Conservation (phyloP, 2,113 vertebrate species). For the Poeciliopsis prolifica region DNA sequence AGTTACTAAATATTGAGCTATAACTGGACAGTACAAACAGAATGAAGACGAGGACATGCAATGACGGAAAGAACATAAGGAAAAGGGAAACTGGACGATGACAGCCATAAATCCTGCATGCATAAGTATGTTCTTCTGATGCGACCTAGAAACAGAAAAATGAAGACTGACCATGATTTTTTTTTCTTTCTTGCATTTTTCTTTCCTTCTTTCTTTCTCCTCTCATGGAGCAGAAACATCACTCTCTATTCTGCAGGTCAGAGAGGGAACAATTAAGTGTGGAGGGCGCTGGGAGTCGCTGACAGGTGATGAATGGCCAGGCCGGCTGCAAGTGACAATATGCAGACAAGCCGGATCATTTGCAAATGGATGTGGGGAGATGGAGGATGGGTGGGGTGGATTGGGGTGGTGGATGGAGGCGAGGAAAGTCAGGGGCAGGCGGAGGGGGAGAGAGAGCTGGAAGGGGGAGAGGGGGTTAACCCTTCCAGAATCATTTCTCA, state of each 20-base stretch:
- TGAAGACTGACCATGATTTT: slow-evolving; percentile 19
- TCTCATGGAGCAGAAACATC: slow-evolving; percentile 61
- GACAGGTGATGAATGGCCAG: slow-evolving; percentile 91
- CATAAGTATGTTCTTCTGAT: neutral
- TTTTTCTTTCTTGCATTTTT: slow-evolving; percentile 14
- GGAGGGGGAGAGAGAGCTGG: slow-evolving; percentile 13
- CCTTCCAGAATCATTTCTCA: slow-evolving; percentile 66
- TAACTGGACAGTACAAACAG: neutral
- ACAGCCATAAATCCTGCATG: neutral
- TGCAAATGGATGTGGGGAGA: slow-evolving; percentile 86
- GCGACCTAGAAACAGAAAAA: slow-evolving; percentile 51
- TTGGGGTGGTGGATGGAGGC: slow-evolving; percentile 37
- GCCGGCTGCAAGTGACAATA: slow-evolving; percentile 88
- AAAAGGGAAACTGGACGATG: neutral
- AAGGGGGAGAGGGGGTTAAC: slow-evolving; percentile 52
- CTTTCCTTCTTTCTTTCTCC: neutral
- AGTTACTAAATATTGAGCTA: neutral
- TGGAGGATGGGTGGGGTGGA: slow-evolving; percentile 53
- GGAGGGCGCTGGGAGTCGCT: slow-evolving; percentile 81
- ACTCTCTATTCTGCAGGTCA: slow-evolving; percentile 86
- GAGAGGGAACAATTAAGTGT: slow-evolving; percentile 86
- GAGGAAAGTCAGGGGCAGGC: slow-evolving; percentile 39
- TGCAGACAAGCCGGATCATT: slow-evolving; percentile 92
- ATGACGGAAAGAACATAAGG: neutral
- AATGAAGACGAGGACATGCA: neutral